Evolutionary conservation across 2,888 invertebrate species (phyloP).

Genomic region (Philereme transversata): DNA sequence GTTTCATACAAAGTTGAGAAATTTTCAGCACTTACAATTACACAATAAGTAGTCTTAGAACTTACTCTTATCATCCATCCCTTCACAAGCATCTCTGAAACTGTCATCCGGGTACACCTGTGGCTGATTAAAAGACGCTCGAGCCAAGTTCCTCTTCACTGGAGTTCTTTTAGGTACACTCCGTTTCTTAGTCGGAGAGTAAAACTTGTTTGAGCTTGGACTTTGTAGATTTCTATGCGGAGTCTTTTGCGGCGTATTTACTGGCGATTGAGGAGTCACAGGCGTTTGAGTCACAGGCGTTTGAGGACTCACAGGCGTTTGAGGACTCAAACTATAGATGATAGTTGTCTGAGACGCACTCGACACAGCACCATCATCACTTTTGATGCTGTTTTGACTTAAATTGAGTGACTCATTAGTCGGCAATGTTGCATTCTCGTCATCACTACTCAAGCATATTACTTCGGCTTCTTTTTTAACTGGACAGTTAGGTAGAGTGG

Average conservation of each 20-base stretch:
- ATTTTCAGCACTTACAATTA: no score
- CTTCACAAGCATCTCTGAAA: conserved; percentile 44
- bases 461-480: conserved; percentile 32
- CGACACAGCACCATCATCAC: conserved; percentile 11
- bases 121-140: conserved; percentile 35
- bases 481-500: conserved; percentile 17
- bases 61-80: conserved; percentile 73
- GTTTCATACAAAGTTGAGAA: no score
- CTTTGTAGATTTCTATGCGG: conserved; percentile 38
- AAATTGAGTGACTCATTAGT: conserved; percentile 12
- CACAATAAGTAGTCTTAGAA: neutral
- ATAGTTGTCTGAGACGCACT: conserved; percentile 26
- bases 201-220: conserved; percentile 53
- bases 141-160: conserved; percentile 53
- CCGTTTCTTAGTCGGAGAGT: conserved; percentile 66
- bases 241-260: conserved; percentile 39
- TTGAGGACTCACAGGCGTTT: conserved; percentile 29
- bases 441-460: conserved; percentile 57
- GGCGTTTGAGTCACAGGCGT: no score
- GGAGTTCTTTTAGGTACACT: conserved; percentile 48
- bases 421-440: conserved; percentile 42
- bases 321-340: conserved; percentile 43
- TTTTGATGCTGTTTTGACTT: conserved; percentile 15
- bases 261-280: conserved; percentile 43
- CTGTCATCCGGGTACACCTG: conserved; percentile 22